A percentile compares a stretch with the other conserved stretches of the same genome.
Evolutionary conservation across 1,140 invertebrate species (phyloP).

Genomic region (Meloidogyne floridensis): DNA sequence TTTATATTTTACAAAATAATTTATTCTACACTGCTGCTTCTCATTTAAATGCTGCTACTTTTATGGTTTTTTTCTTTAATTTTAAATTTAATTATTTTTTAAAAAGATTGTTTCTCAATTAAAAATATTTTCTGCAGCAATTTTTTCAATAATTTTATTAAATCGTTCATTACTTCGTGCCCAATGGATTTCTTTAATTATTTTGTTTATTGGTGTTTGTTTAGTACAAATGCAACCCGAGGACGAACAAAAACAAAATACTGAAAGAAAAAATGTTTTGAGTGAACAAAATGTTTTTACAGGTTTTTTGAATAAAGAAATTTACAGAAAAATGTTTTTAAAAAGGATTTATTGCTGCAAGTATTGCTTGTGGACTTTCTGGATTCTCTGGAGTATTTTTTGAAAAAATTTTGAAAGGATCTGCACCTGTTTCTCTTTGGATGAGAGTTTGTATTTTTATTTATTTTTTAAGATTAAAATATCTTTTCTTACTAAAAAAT

Average conservation of each 20-base stretch:
- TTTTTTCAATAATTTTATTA: constrained; percentile 52
- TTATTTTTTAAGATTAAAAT: too few relatives aligned
- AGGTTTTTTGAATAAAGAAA: background rate
- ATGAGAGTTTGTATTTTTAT: constrained; percentile 72
- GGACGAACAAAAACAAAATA: constrained; percentile 2
- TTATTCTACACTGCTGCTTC: constrained; percentile 54
- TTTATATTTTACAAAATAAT: constrained; percentile 55
- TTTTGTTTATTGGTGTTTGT: constrained; percentile 50
- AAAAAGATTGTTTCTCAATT: constrained; percentile 53
- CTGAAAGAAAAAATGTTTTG: constrained; percentile 20
- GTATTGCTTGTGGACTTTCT: constrained; percentile 86
- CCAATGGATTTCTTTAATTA: constrained; percentile 49
- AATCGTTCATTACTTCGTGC: constrained; percentile 43
- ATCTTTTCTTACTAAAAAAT: background rate
- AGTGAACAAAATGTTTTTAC: constrained; percentile 44
- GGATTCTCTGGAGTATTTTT: constrained; percentile 99
- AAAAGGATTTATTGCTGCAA: constrained; percentile 80
- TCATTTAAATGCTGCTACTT: constrained; percentile 55
- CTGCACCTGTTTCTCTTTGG: constrained; percentile 90
- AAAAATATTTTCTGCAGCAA: constrained; percentile 53
- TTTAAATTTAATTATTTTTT: background rate
- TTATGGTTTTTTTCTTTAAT: constrained; percentile 37
- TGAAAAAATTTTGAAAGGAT: constrained; percentile 91
- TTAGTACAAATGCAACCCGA: constrained; percentile 50
- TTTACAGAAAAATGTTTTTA: background rate